Evolutionary conservation across 2,888 invertebrate genomes (phyloP).

Genomic region (Eupithecia inturbata): DNA sequence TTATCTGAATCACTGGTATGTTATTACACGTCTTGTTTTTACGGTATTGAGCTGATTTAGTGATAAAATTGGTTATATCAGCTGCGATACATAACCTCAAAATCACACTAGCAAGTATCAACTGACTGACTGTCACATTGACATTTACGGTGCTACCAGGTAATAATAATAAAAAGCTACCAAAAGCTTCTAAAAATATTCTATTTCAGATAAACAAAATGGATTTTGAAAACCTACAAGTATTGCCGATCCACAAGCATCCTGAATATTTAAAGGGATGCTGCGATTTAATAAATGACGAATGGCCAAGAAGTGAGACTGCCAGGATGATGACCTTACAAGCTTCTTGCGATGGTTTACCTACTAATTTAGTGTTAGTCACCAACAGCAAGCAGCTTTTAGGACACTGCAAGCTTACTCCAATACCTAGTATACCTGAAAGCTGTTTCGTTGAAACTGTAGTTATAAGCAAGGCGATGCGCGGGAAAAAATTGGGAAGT

Average conservation of each 20-base stretch:
- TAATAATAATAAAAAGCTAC: not conserved
- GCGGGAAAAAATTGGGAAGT: conserved; percentile 91
- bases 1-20: conserved; percentile 20
- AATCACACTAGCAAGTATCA: not conserved
- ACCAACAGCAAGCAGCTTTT: conserved; percentile 83
- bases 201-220: conserved; percentile 48
- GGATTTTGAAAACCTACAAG: conserved; percentile 67
- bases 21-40: conserved; percentile 12
- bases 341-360: conserved; percentile 88
- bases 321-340: conserved; percentile 90
- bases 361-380: conserved; percentile 88
- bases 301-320: conserved; percentile 93
- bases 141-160: not conserved
- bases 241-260: conserved; percentile 89
- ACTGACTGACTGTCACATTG: not conserved
- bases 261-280: conserved; percentile 89
- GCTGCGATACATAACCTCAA: conserved; percentile 29
- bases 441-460: conserved; percentile 93
- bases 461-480: conserved; percentile 87
- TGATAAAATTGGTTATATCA: conserved; percentile 6
- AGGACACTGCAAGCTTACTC: conserved; percentile 91
- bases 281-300: conserved; percentile 91
- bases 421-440: conserved; percentile 87
- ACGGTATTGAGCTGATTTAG: not conserved
- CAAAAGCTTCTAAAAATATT: not conserved